phyloP scores from a whole-genome alignment of 2,797 vertebrate genomes.

The Sarcoramphus papa region DNA sequence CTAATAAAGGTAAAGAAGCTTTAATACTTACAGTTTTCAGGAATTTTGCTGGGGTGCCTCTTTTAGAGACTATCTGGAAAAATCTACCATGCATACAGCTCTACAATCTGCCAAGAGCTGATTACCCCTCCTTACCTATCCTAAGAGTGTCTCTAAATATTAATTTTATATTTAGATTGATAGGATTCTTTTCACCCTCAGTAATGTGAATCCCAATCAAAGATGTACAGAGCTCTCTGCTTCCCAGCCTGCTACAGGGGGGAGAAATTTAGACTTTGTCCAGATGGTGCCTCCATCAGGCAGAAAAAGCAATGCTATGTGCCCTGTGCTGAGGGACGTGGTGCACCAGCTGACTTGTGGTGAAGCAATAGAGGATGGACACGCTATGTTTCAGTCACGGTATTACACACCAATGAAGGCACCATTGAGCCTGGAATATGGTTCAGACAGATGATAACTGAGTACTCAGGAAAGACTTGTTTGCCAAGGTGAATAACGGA shows the following conservation, averaged over 20 bases:
- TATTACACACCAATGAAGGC: background rate
- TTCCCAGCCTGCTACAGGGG: background rate
- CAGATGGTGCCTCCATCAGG: background rate
- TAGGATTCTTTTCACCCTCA: background rate
- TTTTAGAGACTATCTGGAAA: background rate
- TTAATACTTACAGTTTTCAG: background rate
- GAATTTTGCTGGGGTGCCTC: background rate
- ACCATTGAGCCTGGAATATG: rapidly evolving
- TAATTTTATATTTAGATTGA: background rate
- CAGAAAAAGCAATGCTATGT: background rate
- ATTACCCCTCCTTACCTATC: background rate
- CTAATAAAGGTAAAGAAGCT: background rate
- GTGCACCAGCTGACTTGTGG: background rate
- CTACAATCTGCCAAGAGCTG: background rate
- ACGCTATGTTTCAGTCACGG: background rate
- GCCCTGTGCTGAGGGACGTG: background rate
- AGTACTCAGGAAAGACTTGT: background rate
- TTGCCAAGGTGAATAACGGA: background rate
- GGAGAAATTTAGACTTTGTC: background rate
- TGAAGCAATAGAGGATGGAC: background rate
- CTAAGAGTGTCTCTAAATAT: background rate
- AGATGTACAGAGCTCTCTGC: background rate
- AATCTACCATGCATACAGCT: background rate
- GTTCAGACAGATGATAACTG: background rate
- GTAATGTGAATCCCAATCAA: background rate